A percentile compares a stretch with the other conserved stretches of the same genome.
Conservation (phyloP, 2,113 vertebrate genomes). For the Circaetus cinerascens region DNA sequence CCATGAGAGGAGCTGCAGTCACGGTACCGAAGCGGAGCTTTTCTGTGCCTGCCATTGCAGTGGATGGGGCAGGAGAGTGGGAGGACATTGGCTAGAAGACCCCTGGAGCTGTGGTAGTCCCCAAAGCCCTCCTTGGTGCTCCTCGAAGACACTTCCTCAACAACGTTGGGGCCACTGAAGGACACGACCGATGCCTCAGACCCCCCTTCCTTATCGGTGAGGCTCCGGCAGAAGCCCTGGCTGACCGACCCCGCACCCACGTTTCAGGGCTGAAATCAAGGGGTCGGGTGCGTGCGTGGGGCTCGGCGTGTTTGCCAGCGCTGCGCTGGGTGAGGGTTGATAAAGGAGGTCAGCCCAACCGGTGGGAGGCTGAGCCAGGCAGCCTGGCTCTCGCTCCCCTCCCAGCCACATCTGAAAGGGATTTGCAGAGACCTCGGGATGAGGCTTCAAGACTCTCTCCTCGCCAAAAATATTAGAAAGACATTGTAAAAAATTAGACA, state of each 20-base stretch:
- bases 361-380: neutral
- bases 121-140: neutral
- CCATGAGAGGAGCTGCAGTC: neutral
- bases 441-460: neutral
- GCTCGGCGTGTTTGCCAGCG: neutral
- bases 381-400: neutral
- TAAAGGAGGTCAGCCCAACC: neutral
- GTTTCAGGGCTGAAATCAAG: neutral
- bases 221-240: neutral
- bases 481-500: neutral
- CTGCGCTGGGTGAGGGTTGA: neutral
- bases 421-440: neutral
- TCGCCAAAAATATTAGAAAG: neutral
- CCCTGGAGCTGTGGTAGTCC: neutral
- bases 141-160: neutral
- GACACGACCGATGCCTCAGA: accelerated
- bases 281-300: accelerated
- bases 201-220: accelerated
- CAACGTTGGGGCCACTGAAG: accelerated
- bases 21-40: accelerated
- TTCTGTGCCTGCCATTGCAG: neutral
- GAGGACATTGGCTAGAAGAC: neutral
- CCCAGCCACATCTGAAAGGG: neutral
- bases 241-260: neutral
- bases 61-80: neutral